Conservation (phyloP, 2,797 vertebrate species). For the Crenichthys baileyi region DNA sequence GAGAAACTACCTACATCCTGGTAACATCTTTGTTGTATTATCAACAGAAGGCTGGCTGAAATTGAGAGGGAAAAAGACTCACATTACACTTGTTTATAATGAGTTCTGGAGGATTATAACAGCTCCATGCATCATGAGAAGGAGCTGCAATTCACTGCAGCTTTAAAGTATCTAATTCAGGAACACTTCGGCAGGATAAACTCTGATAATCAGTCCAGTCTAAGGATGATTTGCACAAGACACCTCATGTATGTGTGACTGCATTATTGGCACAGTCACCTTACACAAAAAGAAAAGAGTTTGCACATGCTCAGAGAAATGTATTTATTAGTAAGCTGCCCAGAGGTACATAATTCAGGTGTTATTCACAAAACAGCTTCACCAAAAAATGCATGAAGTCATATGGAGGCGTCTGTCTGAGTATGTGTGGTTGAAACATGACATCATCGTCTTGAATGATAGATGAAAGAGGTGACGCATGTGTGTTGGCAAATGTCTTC, state of each 20-base stretch:
- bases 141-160: conserved; percentile 26
- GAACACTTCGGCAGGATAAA: conserved; percentile 27
- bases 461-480: conserved; percentile 62
- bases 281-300: conserved; percentile 3
- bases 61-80: conserved; percentile 6
- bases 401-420: conserved; percentile 71
- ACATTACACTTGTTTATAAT: conserved; percentile 36
- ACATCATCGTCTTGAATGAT: conserved; percentile 70
- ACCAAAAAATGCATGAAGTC: conserved; percentile 71
- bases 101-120: conserved; percentile 1
- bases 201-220: conserved; percentile 9
- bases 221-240: conserved; percentile 1
- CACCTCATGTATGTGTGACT: neutral
- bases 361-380: conserved; percentile 54
- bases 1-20: neutral
- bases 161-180: conserved; percentile 28
- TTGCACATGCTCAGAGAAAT: neutral
- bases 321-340: conserved; percentile 26
- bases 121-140: conserved; percentile 14
- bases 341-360: conserved; percentile 49
- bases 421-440: conserved; percentile 74
- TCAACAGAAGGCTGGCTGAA: conserved; percentile 22
- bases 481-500: conserved; percentile 37
- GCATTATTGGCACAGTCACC: conserved; percentile 27
- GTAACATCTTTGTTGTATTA: conserved; percentile 13